A percentile compares a stretch with the other conserved stretches of the same genome.
Conservation (phyloP, 1,140 invertebrate species). For the Zaprionus camerounensis region DNA sequence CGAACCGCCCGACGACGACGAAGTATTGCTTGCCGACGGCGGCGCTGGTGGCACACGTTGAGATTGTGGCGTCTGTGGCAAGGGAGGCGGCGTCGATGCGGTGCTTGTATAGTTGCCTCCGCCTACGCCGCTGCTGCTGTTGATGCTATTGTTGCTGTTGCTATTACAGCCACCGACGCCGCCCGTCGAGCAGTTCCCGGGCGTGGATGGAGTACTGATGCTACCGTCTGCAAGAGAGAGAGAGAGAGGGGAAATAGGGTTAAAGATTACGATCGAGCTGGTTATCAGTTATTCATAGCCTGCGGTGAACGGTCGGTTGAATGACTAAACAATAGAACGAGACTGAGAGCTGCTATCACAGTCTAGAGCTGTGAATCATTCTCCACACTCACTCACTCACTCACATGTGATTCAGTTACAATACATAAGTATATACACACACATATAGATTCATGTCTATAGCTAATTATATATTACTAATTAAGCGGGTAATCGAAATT, state of each 20-base stretch:
- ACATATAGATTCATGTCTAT: not conserved
- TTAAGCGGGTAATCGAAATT: not conserved
- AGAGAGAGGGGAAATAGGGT: not conserved
- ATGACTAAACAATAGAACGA: conserved; percentile 11
- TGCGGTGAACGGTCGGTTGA: not conserved
- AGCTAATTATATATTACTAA: conserved; percentile 1
- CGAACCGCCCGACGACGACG: not conserved
- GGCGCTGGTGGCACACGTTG: conserved; percentile 61
- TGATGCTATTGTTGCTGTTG: conserved; percentile 53
- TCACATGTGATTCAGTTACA: conserved; percentile 1
- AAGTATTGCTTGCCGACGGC: conserved; percentile 38
- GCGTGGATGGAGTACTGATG: conserved; percentile 83
- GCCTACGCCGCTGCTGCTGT: conserved; percentile 54
- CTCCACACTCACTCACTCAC: not conserved
- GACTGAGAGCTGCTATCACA: not conserved
- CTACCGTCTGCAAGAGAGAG: conserved; percentile 65
- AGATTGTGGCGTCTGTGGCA: conserved; percentile 39
- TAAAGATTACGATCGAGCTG: not conserved
- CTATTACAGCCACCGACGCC: conserved; percentile 40
- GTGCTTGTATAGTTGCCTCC: conserved; percentile 39
- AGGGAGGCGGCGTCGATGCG: conserved; percentile 51
- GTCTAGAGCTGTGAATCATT: not conserved
- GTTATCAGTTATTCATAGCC: conserved; percentile 4
- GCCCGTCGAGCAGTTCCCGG: conserved; percentile 63
- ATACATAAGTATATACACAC: not conserved